A percentile compares a stretch with the other conserved stretches of the same genome.
Evolutionary conservation across 2,113 vertebrate genomes (phyloP).

Genomic region (Australoheros scitulus): DNA sequence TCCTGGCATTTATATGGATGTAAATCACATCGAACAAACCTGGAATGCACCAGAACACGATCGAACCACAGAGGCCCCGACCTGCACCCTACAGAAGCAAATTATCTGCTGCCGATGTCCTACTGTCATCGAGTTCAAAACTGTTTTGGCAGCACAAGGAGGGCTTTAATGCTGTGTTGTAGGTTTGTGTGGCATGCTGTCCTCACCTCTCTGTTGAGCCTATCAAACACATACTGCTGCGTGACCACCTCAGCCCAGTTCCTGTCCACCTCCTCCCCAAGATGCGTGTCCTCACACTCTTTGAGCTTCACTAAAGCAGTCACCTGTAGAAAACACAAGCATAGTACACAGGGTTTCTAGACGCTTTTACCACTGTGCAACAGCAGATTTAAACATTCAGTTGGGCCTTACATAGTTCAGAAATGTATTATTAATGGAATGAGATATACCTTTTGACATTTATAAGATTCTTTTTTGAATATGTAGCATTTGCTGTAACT

Average conservation of each 20-base stretch:
- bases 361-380: not conserved
- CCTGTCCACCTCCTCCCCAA: slow-evolving; percentile 96
- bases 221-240: slow-evolving; percentile 94
- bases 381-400: not conserved
- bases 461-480: not conserved
- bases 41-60: too few relatives aligned
- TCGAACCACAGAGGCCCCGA: too few relatives aligned
- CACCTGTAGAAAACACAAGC: slow-evolving; percentile 78
- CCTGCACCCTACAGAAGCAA: not conserved
- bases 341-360: not conserved
- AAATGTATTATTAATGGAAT: not conserved
- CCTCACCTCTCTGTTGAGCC: slow-evolving; percentile 90
- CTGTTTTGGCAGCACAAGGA: not conserved
- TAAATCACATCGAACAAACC: not conserved
- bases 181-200: not conserved
- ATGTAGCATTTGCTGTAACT: not conserved
- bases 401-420: not conserved
- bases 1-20: not conserved
- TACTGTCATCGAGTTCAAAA: not conserved
- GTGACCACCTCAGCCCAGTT: slow-evolving; percentile 96
- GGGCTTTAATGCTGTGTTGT: not conserved
- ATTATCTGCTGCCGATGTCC: not conserved
- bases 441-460: slow-evolving; percentile 8
- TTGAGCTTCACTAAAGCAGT: slow-evolving; percentile 95
- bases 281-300: slow-evolving; percentile 95